These are phyloP conservation scores for Autographa gamma DNA, from an alignment of 2,888 invertebrate genomes.

Conservation along the genomic window DNA sequence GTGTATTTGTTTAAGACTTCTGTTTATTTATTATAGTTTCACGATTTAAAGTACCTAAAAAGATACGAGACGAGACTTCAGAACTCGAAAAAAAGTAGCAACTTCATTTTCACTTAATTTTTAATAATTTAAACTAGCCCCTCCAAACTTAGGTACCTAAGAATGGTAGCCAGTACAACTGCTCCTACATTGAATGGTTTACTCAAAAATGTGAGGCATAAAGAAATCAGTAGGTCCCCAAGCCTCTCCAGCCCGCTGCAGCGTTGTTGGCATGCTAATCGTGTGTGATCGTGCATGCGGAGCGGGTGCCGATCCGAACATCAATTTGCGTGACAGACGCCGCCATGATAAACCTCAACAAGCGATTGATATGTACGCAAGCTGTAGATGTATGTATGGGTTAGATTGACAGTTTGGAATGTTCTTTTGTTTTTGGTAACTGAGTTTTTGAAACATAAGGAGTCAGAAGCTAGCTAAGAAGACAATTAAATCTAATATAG, in stretches of 20 bases:
- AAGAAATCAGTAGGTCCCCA: conserved; percentile 27
- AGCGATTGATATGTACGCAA: neutral
- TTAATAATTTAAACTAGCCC: no score
- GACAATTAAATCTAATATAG: no score
- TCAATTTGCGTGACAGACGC: conserved; percentile 48
- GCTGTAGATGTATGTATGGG: neutral
- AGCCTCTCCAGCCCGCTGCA: conserved; percentile 21
- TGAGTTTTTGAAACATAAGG: no score
- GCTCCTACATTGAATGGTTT: neutral
- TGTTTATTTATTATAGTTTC: neutral
- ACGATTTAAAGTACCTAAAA: no score
- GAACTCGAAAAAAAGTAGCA: no score
- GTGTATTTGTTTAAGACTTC: neutral
- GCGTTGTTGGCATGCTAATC: conserved; percentile 43
- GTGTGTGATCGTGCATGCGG: conserved; percentile 41
- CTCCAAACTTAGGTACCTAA: no score
- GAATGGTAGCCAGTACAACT: no score
- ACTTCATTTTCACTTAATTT: no score
- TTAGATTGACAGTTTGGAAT: neutral
- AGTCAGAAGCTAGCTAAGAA: no score
- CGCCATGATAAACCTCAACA: conserved; percentile 33
- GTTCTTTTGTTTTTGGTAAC: neutral
- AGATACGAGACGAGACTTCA: no score
- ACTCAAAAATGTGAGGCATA: neutral
- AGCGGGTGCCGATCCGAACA: conserved; percentile 42